A percentile compares a stretch with the other conserved stretches of the same genome.
These are phyloP conservation scores for Crocallis elinguaria DNA, from an alignment of 2,888 invertebrate species.

Conservation along the genomic window DNA sequence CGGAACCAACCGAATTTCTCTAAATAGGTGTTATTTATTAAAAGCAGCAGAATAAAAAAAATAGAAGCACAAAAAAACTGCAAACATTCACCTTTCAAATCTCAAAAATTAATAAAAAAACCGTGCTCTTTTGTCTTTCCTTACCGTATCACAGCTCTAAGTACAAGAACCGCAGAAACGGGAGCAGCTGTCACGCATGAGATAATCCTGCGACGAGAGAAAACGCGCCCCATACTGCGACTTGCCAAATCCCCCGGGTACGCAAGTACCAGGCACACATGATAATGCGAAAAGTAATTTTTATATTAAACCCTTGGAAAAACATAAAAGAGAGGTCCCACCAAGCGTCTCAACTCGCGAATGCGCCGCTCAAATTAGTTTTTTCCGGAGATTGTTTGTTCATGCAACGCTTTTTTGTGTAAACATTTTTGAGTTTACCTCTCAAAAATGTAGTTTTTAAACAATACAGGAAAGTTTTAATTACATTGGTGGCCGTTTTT, in stretches of 20 bases:
- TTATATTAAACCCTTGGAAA: conserved; percentile 80
- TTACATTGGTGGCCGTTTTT: conserved; percentile 41
- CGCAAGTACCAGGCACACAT: conserved; percentile 69
- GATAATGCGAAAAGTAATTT: conserved; percentile 82
- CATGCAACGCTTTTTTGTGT: conserved; percentile 63
- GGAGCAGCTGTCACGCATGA: conserved; percentile 77
- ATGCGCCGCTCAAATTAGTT: conserved; percentile 82
- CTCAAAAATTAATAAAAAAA: conserved; percentile 8
- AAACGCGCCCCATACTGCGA: conserved; percentile 63
- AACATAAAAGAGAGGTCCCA: conserved; percentile 78
- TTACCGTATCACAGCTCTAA: conserved; percentile 46
- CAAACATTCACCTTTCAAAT: no score
- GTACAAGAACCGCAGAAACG: conserved; percentile 57
- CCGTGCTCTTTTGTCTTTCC: conserved; percentile 9
- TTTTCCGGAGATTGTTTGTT: conserved; percentile 78
- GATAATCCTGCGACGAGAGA: conserved; percentile 68
- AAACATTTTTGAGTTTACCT: conserved; percentile 77
- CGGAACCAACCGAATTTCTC: no score
- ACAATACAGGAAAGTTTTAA: conserved; percentile 41
- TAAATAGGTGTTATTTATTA: no score
- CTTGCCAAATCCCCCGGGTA: conserved; percentile 58
- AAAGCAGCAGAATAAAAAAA: no score
- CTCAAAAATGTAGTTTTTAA: conserved; percentile 26
- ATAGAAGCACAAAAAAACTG: no score
- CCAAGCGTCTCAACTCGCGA: conserved; percentile 56